These are phyloP conservation scores for Coracias cyanogaster DNA, from an alignment of 2,797 vertebrate genomes.

Conservation along the genomic window DNA sequence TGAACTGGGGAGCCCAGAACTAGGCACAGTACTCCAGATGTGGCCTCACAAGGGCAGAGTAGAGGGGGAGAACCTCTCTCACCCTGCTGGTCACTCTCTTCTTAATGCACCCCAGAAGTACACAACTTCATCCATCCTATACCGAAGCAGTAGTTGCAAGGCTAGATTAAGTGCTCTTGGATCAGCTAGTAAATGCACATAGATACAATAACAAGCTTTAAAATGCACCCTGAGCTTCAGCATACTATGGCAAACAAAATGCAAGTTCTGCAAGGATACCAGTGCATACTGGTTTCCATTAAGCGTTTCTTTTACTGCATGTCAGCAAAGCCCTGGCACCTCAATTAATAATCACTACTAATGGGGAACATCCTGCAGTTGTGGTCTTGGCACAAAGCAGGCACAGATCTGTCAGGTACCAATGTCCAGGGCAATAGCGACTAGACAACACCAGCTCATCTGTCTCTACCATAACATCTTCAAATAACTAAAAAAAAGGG, in stretches of 20 bases:
- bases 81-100: too few species aligned
- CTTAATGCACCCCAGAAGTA: neutral
- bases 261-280: neutral
- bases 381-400: fast-evolving
- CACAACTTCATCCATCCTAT: neutral
- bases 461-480: neutral
- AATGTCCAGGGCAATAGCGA: neutral
- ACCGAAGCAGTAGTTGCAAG: neutral
- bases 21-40: too few species aligned
- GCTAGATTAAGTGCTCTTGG: neutral
- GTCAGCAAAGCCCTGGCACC: neutral
- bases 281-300: neutral
- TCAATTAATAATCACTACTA: neutral
- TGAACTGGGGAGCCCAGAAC: too few species aligned
- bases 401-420: neutral
- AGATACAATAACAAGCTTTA: fast-evolving
- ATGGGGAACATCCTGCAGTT: neutral
- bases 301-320: neutral
- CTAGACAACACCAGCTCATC: neutral
- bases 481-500: neutral
- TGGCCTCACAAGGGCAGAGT: too few species aligned
- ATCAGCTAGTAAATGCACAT: fast-evolving
- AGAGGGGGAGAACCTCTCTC: too few species aligned
- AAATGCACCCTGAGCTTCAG: neutral
- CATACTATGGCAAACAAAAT: neutral